Evolutionary conservation across 2,888 invertebrate genomes (phyloP).

Genomic region (Rambutsinella grinnellia): DNA sequence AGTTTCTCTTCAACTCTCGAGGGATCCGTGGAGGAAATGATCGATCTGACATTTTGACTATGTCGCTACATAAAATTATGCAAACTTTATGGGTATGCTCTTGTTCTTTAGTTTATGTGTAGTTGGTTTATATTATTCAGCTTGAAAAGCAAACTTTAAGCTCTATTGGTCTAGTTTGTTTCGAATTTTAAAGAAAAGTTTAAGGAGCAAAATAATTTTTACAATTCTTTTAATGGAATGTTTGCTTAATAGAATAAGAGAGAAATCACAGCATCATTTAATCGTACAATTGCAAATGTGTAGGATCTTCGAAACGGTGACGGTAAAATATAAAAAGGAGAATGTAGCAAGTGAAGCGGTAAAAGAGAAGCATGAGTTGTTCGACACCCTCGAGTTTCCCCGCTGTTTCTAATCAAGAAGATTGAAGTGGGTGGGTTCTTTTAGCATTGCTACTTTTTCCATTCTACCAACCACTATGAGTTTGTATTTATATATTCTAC

Average conservation of each 20-base stretch:
- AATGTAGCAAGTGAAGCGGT: constrained; percentile 20
- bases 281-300: too few relatives aligned
- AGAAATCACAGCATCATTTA: too few relatives aligned
- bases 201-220: too few relatives aligned
- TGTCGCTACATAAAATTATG: constrained; percentile 48
- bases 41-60: constrained; percentile 58
- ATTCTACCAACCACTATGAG: constrained; percentile 16
- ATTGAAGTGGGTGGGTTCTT: constrained; percentile 64
- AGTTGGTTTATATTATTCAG: too few relatives aligned
- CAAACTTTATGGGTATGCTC: constrained; percentile 24
- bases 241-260: too few relatives aligned
- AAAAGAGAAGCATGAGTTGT: constrained; percentile 9
- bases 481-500: constrained; percentile 11
- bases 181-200: too few relatives aligned
- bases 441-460: constrained; percentile 21
- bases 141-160: too few relatives aligned
- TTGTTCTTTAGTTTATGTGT: not conserved
- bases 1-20: constrained; percentile 32
- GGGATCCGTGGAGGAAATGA: constrained; percentile 47
- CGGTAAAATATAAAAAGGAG: constrained; percentile 25
- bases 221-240: too few relatives aligned
- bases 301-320: constrained; percentile 23
- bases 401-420: constrained; percentile 66
- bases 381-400: constrained; percentile 62
- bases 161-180: too few relatives aligned